Evolutionary conservation across 1,140 invertebrate species (phyloP).

Genomic region (Chionoecetes opilio): DNA sequence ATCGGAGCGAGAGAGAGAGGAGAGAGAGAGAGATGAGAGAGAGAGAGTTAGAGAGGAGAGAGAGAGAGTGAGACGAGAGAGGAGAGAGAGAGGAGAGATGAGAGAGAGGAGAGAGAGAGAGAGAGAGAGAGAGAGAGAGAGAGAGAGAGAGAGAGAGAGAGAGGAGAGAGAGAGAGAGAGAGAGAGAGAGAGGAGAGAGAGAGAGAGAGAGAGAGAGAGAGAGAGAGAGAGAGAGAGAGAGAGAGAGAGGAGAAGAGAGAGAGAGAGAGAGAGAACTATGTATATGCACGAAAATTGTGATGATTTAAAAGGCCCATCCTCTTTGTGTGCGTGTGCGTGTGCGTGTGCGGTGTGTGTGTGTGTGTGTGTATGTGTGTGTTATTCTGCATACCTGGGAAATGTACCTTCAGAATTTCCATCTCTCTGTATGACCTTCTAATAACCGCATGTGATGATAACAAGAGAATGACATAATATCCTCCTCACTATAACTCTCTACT

Average conservation of each 20-base stretch:
- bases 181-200: conserved; percentile 37
- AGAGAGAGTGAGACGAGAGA: not conserved
- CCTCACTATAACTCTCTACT: not conserved
- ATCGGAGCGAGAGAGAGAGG: too few relatives aligned
- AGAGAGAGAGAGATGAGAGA: conserved; percentile 41
- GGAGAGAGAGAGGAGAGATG: not conserved
- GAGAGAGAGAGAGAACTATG: too few relatives aligned
- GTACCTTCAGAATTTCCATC: not conserved
- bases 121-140: conserved; percentile 11
- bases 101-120: too few relatives aligned
- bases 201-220: not conserved
- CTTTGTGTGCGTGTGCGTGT: not conserved
- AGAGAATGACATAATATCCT: too few relatives aligned
- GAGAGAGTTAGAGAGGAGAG: not conserved
- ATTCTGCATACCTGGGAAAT: not conserved
- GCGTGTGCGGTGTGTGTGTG: not conserved
- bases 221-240: not conserved
- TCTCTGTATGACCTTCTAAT: not conserved
- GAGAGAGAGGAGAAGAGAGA: not conserved
- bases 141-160: conserved; percentile 36
- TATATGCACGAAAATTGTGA: too few relatives aligned
- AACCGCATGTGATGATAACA: conserved; percentile 3
- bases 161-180: too few relatives aligned
- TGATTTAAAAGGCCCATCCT: too few relatives aligned
- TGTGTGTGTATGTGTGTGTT: not conserved